These are phyloP conservation scores for Liasis olivaceus DNA, from an alignment of 2,797 vertebrate genomes.

Conservation along the genomic window DNA sequence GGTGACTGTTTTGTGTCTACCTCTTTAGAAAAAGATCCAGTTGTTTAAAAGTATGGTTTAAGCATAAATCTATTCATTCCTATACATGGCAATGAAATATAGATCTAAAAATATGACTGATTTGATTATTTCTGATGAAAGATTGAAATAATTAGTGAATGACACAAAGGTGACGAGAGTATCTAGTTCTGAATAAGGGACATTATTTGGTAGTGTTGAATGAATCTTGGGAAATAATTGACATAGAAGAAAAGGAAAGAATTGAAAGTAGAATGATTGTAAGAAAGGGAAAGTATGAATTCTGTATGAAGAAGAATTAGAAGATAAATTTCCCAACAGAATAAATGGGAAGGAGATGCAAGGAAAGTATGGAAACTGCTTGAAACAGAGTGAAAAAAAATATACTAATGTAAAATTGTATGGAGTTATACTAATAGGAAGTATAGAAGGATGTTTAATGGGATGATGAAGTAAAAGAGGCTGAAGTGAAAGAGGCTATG, in stretches of 20 bases:
- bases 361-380: background rate
- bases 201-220: background rate
- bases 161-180: background rate
- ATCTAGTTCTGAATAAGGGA: background rate
- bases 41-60: background rate
- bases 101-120: background rate
- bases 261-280: background rate
- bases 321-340: background rate
- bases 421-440: background rate
- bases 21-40: background rate
- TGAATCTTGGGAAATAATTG: background rate
- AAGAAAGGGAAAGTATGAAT: background rate
- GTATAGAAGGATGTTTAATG: background rate
- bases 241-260: background rate
- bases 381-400: background rate
- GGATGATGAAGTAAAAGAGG: background rate
- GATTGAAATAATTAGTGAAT: background rate
- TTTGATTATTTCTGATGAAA: background rate
- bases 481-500: background rate
- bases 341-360: background rate
- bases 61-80: background rate
- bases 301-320: background rate
- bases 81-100: background rate
- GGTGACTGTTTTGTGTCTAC: background rate
- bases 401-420: background rate